These are phyloP conservation scores for Tragelaphus buxtoni DNA, from an alignment of 2,113 vertebrate genomes.

Conservation along the genomic window DNA sequence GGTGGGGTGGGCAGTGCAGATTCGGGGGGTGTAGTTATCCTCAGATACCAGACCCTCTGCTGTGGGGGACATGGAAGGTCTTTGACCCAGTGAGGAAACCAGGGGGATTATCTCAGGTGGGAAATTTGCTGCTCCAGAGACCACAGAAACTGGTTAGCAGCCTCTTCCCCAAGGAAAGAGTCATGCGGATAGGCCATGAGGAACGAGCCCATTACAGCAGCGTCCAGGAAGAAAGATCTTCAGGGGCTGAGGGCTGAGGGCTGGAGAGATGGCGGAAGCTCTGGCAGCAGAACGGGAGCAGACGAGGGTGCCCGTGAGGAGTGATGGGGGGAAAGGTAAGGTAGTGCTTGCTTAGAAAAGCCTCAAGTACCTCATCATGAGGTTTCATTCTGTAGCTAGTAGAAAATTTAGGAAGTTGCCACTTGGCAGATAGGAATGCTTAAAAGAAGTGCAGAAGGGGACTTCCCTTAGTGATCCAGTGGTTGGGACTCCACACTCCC, in stretches of 20 bases:
- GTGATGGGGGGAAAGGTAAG: neutral
- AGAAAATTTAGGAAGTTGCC: neutral
- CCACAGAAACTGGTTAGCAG: neutral
- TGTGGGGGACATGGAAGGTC: neutral
- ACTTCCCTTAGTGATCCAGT: neutral
- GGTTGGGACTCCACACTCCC: neutral
- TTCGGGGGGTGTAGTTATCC: neutral
- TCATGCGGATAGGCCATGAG: rapidly evolving
- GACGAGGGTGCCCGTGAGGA: neutral
- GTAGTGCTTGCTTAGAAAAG: neutral
- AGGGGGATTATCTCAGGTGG: neutral
- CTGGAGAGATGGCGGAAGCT: neutral
- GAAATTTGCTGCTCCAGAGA: neutral
- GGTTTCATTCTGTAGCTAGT: neutral
- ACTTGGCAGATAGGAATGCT: neutral
- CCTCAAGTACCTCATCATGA: neutral
- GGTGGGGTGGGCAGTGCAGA: neutral
- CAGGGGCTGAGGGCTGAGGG: neutral
- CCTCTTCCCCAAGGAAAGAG: neutral
- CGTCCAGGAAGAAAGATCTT: neutral
- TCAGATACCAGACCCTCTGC: neutral
- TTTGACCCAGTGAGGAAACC: neutral
- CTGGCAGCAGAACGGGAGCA: neutral
- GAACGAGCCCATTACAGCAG: neutral
- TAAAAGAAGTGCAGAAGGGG: neutral